Evolutionary conservation across 2,113 vertebrate species (phyloP), one percentile per base, ranked within the genome.

Genomic region (Saccopteryx leptura): DNA sequence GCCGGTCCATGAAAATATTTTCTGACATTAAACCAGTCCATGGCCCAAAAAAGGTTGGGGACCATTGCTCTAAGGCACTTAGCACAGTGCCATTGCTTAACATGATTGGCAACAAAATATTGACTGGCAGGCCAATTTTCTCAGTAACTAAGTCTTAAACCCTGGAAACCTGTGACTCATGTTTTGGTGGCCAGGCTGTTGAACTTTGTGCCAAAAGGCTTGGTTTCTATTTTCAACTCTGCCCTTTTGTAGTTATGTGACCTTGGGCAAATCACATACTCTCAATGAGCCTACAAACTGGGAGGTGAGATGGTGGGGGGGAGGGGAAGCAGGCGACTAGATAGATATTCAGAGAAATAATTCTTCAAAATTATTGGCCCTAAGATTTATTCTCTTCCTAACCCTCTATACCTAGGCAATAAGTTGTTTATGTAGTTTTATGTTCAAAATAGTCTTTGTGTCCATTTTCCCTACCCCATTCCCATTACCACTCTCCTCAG

Each of bases 301-400:
- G 28, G 6, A 6, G 31, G 39, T 50, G 21, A 7, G 48, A 31
- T 9, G 17, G 9, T 7, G 15, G 23, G 14, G 63, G 19, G 7
- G 5, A 15, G 23, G 14, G 63, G 19, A 5, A 24, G 26, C 8
- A 88, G 33, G 10, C 6, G 17, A 58, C 61, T 81, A 33, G 28
- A 81, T 39, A 75, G 18, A 71, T 85, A 31, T 48, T 48, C 52
- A 11, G 13, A 76, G 1, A 85, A 85, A 69, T 63, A 79, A 80
- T 76, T 71, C 19, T 46, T 76, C 71, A n/a, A 93, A 95, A 82
- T 82, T 76, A 1, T 61, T 39, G 31, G 83, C 19, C 75, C 8
- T 80, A 26, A 90, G 11, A 48, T 52, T 92, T 89, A 81, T 72
- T 95, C 33, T 75, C 21, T 87, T 69, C 52, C 26, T 81, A 71